These are phyloP conservation scores for Atta cephalotes DNA, from an alignment of 1,140 invertebrate genomes.

Conservation along the genomic window DNA sequence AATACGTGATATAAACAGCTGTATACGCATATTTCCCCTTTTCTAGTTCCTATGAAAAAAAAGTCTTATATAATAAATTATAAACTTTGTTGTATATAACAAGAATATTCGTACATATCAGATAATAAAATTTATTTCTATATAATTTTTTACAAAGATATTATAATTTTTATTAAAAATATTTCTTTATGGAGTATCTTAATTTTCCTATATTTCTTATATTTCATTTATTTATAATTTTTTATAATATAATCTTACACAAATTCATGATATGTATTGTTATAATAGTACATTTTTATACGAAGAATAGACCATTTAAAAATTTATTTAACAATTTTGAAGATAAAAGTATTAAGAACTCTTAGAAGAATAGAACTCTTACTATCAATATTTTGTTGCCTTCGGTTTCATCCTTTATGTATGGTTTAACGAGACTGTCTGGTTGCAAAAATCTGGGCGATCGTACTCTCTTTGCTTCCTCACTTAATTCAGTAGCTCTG, in stretches of 20 bases:
- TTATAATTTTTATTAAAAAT: background rate
- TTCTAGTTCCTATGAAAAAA: conserved; percentile 89
- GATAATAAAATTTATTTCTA: background rate
- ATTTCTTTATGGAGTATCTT: background rate
- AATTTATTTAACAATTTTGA: background rate
- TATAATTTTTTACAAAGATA: background rate
- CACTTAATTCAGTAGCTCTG: conserved; percentile 92
- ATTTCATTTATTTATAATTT: conserved; percentile 7
- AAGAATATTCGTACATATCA: background rate
- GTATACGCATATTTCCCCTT: conserved; percentile 96
- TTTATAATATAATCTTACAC: conserved; percentile 20
- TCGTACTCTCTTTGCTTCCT: conserved; percentile 92
- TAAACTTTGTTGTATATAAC: background rate
- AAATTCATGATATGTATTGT: conserved; percentile 7
- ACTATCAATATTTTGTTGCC: conserved; percentile 92
- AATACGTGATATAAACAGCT: conserved; percentile 95
- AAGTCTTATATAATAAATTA: conserved; percentile 39
- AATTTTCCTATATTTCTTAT: background rate
- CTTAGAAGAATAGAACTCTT: conserved; percentile 51
- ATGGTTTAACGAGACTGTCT: conserved; percentile 95
- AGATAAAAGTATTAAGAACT: background rate
- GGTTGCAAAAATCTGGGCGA: conserved; percentile 94
- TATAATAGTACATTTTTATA: background rate
- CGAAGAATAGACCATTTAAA: background rate
- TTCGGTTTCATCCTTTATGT: conserved; percentile 93